A percentile compares a stretch with the other conserved stretches of the same genome.
Evolutionary conservation across 2,113 vertebrate genomes (phyloP).

Genomic region (Odobenus rosmarus): DNA sequence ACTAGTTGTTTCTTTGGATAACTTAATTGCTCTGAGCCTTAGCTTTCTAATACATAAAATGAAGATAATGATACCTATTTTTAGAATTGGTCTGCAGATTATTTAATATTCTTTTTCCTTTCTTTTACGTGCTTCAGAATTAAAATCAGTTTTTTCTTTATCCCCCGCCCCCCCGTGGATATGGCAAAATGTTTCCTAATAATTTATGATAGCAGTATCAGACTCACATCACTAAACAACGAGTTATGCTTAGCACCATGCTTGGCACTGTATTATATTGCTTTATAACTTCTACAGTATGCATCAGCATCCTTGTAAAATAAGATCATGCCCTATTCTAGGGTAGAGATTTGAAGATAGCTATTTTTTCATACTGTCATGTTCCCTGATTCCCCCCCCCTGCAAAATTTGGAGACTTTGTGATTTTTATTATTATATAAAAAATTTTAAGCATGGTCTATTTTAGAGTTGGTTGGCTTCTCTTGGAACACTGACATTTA

Average conservation of each 20-base stretch:
- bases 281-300: not conserved
- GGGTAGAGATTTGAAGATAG: not conserved
- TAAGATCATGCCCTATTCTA: not conserved
- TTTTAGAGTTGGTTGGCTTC: not conserved
- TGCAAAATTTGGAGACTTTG: constrained; percentile 5
- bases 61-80: constrained; percentile 14
- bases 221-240: not conserved
- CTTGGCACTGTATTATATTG: not conserved
- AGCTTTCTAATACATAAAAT: constrained; percentile 12
- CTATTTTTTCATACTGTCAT: not conserved
- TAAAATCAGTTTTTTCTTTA: not conserved
- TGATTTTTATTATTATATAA: constrained; percentile 51
- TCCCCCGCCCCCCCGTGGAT: not conserved
- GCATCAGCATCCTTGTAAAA: not conserved
- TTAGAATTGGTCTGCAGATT: not conserved
- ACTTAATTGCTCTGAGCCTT: not conserved
- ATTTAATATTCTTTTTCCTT: not conserved
- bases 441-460: constrained; percentile 12
- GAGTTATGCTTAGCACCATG: not conserved
- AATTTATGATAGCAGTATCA: not conserved
- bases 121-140: not conserved
- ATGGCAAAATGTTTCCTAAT: constrained; percentile 7
- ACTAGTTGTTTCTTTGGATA: constrained; percentile 34
- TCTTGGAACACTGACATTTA: constrained; percentile 24
- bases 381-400: not conserved